phyloP scores from a whole-genome alignment of 2,888 invertebrate genomes.

The Protodeltote pygarga region DNA sequence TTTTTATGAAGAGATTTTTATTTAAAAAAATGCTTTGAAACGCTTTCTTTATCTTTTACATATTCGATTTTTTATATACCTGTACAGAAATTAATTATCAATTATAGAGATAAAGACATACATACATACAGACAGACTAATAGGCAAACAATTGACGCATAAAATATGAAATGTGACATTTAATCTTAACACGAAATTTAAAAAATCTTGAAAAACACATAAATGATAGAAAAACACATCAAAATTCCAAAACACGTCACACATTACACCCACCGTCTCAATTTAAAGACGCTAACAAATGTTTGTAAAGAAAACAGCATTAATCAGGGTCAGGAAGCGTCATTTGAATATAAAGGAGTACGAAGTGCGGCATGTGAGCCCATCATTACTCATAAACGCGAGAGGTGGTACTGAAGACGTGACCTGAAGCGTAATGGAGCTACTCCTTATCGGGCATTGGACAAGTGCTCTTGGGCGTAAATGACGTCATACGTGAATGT shows the following conservation, averaged over 20 bases:
- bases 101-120: too few species aligned
- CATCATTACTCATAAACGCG: slow-evolving; percentile 85
- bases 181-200: too few species aligned
- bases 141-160: too few species aligned
- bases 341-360: slow-evolving; percentile 83
- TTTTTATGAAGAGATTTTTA: too few species aligned
- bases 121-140: too few species aligned
- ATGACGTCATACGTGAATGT: slow-evolving; percentile 52
- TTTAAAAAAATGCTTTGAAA: too few species aligned
- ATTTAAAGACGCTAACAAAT: slow-evolving; percentile 74
- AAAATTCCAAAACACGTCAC: slow-evolving; percentile 31
- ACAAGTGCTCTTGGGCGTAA: slow-evolving; percentile 60
- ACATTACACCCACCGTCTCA: slow-evolving; percentile 59
- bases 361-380: slow-evolving; percentile 80
- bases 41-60: too few species aligned
- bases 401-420: slow-evolving; percentile 69
- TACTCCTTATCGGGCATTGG: slow-evolving; percentile 60
- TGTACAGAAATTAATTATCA: too few species aligned
- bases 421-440: slow-evolving; percentile 67
- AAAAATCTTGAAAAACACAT: not conserved
- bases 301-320: slow-evolving; percentile 81
- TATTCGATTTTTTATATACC: too few species aligned
- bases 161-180: too few species aligned
- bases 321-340: slow-evolving; percentile 83
- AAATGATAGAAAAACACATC: too few species aligned